Evolutionary conservation across 92 coral and sea anemone species (phyloP), one percentile per base, ranked within the genome.

Genomic region (Porites rus): DNA sequence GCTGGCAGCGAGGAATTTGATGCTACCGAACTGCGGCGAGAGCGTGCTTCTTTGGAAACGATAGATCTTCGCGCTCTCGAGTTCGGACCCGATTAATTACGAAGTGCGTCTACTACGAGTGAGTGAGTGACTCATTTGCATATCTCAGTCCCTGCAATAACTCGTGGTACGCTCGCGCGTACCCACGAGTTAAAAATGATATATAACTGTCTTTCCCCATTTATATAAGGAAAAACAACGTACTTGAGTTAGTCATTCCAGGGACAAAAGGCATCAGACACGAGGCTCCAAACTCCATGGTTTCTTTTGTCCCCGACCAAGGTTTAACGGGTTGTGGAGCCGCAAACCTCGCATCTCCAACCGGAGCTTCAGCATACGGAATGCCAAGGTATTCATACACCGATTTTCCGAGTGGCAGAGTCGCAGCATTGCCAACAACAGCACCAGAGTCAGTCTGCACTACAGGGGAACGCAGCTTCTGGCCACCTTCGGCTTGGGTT

Each of bases 321-420:
- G 89, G 91, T 69, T 82, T 62, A 18, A 51, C 89, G 51, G 93
- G 92, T 50, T 86, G 69, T 22, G 97, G 94, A 25, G 90, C 82
- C 46, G 88, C 76, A 72, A 94, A 94, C 51, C 97, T 88, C 64
- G 86, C 81, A 38, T 86, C 77, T 17, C 93, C 94, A 53, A 89
- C 75, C 17, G 97, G 97, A 9, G 94, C 79, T 14, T 81, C 67
- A 8, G 94, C 97, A 64, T 82, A 94, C 51, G 94, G 97, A 51
- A 94, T 89, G 8, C 94, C 94, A 59, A 94, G 93, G 74, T 85
- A 94, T 72, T 61, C 46, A 14, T 94, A 84, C 69, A 84, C 79
- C 1, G 51, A 70, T 22, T 84, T 77, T 7, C 95, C 88, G 68
- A 77, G 79, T 53, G 76, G 46, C 12, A 86, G 68, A 46, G 61